These are phyloP conservation scores for Sapajus apella DNA, from an alignment of 2,113 vertebrate genomes.

Conservation along the genomic window DNA sequence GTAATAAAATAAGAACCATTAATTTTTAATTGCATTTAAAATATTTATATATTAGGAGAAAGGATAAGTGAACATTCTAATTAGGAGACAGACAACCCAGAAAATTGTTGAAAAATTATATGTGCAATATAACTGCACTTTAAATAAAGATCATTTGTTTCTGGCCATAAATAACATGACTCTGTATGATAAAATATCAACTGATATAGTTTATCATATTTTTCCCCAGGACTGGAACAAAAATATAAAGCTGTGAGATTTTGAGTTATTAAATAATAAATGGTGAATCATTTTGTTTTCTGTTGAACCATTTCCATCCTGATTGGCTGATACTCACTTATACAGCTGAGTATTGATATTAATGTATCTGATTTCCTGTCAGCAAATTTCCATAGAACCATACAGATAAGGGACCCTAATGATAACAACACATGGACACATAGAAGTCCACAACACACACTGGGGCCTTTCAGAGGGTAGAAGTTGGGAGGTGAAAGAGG, in stretches of 20 bases:
- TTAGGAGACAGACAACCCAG: background rate
- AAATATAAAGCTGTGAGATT: background rate
- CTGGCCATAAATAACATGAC: background rate
- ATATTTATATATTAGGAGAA: background rate
- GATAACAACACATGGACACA: too few relatives aligned
- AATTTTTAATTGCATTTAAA: background rate
- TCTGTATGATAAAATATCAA: background rate
- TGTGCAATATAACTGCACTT: background rate
- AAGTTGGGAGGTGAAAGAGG: too few relatives aligned
- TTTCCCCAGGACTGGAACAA: background rate
- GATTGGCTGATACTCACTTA: constrained; percentile 68
- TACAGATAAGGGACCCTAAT: too few relatives aligned
- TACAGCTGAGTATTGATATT: constrained; percentile 87
- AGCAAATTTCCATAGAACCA: constrained; percentile 87
- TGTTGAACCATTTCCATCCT: background rate
- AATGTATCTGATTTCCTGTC: constrained; percentile 86
- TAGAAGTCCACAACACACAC: too few relatives aligned
- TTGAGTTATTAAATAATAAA: background rate
- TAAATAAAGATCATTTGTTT: background rate
- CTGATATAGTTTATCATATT: background rate
- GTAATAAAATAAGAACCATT: background rate
- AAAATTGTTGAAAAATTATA: background rate
- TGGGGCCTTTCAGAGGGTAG: too few relatives aligned
- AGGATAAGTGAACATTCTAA: rapidly evolving
- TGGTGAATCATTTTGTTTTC: background rate